phyloP scores from a whole-genome alignment of 2,797 vertebrate genomes.

The Rhinoraja longicauda region DNA sequence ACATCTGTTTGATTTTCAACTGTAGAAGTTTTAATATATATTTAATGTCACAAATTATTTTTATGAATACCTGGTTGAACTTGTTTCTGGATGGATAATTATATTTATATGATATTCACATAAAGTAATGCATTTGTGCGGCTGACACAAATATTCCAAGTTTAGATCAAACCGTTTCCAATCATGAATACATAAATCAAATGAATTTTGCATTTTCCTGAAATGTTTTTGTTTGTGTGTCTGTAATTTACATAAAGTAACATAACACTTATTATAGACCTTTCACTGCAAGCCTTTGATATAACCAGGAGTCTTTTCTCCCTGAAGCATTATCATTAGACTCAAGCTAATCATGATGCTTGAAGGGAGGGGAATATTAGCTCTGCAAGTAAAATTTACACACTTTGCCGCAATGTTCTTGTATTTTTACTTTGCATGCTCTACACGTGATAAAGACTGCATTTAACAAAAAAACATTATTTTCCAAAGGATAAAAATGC shows the following conservation, averaged over 20 bases:
- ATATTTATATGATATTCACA: background rate
- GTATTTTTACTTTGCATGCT: conserved; percentile 50
- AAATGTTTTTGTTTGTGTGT: background rate
- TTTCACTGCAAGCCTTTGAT: background rate
- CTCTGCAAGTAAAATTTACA: background rate
- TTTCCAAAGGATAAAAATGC: conserved; percentile 61
- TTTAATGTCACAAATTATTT: background rate
- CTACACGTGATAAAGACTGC: conserved; percentile 54
- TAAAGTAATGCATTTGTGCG: background rate
- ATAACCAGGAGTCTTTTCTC: background rate
- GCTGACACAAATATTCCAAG: background rate
- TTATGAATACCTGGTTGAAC: background rate
- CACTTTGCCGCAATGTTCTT: background rate
- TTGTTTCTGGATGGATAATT: background rate
- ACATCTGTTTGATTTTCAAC: background rate
- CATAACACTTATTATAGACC: background rate
- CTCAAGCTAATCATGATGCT: background rate
- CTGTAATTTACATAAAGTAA: background rate
- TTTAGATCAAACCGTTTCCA: background rate
- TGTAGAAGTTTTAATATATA: too few relatives aligned
- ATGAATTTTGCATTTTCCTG: background rate
- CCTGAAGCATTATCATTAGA: background rate
- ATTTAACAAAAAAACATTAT: conserved; percentile 57
- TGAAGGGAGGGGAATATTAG: background rate
- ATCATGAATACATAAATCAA: background rate